Base-by-base conservation (phyloP, 2,888 invertebrate genomes). In the Lasioglossum figueresi region DNA sequence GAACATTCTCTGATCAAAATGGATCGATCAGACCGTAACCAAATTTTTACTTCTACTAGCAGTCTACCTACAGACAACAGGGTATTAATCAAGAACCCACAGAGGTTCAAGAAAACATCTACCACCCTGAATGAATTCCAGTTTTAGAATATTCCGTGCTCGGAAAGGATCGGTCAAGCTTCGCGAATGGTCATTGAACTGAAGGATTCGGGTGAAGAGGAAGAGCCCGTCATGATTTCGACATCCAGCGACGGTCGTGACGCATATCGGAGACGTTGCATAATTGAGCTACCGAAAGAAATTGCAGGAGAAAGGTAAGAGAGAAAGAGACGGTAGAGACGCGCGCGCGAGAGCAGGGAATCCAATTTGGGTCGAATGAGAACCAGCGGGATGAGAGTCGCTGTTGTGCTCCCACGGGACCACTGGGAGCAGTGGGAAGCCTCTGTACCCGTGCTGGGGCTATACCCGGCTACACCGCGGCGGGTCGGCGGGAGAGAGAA, bases 371-470 rank as follows among this genome's bases (percentile, higher is more conserved):
- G 87, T 89, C 89, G 91, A 91, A 93, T 94, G 94, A 94, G 94
- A 93, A 94, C 93, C 93, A 85, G 88, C 90, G 74, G 88, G 34
- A 89, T 92, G 93, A 92, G 93, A 93, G 90, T 90, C 93, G 88
- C 94, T 93, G 93, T 81, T 81, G 66, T 76, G 84, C 86, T 93
- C 94, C 93, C 94, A 83, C 85, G 93, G 93, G 93, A 93, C 90
- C 89, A 93, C 93, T 93, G 92, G 93, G 93, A 93, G 93, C 93
- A 93, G 92, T 93, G 93, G 93, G 93, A 93, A 93, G 93, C 92
- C 93, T 93, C 93, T 92, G 92, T 93, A 89, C 93, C 92, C 92
- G 92, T 92, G 90, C 92, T 89, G 93, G 92, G 93, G 92, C 93
- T 93, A 90, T 91, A 90, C 91, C 88, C 85, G 88, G 89, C 88